phyloP scores from a whole-genome alignment of 2,113 vertebrate genomes.

The Corythaeola cristata region DNA sequence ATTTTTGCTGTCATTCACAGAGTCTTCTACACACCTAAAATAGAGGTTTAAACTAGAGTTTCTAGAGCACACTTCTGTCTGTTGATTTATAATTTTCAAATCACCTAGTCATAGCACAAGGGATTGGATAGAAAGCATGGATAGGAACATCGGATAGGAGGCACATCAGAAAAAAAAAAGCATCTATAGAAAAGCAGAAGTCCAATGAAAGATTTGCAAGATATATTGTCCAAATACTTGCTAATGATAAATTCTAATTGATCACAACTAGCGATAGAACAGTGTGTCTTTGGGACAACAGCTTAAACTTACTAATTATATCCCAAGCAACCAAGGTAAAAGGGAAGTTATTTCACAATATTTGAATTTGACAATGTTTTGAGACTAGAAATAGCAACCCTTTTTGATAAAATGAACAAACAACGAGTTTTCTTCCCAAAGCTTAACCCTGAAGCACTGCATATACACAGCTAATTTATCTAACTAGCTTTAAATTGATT shows the following conservation, averaged over 20 bases:
- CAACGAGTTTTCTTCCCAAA: background rate
- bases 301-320: background rate
- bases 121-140: background rate
- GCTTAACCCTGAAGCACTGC: background rate
- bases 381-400: background rate
- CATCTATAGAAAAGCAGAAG: background rate
- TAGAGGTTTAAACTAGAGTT: background rate
- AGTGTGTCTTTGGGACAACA: background rate
- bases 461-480: background rate
- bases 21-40: conserved; percentile 46
- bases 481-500: background rate
- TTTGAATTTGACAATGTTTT: background rate
- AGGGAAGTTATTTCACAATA: background rate
- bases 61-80: background rate
- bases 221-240: background rate
- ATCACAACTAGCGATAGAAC: background rate
- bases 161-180: background rate
- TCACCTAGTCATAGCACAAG: background rate
- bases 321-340: background rate
- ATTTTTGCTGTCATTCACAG: background rate
- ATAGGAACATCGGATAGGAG: fast-evolving
- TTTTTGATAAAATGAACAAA: background rate
- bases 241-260: background rate
- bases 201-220: background rate
- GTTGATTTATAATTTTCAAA: background rate